These are phyloP conservation scores for Hemicrepidius hirtus DNA, from an alignment of 2,888 invertebrate genomes.

Conservation along the genomic window DNA sequence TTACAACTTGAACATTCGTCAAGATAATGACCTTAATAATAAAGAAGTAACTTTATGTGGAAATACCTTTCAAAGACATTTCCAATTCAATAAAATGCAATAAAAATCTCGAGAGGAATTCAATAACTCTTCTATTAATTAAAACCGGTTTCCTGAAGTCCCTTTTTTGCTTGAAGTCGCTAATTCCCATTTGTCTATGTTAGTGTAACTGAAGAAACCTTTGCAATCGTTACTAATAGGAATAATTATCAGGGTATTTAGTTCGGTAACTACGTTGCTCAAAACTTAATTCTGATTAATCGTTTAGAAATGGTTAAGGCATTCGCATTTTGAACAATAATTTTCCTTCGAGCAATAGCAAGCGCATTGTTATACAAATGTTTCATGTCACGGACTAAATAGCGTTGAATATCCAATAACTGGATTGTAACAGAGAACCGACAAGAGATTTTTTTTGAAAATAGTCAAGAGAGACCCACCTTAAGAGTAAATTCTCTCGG, in stretches of 20 bases:
- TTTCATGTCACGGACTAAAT: constrained; percentile 36
- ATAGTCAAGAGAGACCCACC: constrained; percentile 52
- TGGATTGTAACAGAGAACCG: constrained; percentile 23
- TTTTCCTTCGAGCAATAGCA: not conserved
- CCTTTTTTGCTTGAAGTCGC: not conserved
- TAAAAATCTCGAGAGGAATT: too few species aligned
- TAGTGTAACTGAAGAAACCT: not conserved
- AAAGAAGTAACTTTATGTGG: too few species aligned
- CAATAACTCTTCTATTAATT: too few species aligned
- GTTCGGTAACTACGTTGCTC: not conserved
- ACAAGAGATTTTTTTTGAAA: constrained; percentile 12
- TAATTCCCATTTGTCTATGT: constrained; percentile 3
- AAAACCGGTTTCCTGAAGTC: too few species aligned
- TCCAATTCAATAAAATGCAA: too few species aligned
- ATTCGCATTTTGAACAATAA: constrained; percentile 8
- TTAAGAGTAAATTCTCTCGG: constrained; percentile 51
- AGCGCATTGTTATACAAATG: not conserved
- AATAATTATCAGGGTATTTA: constrained; percentile 5
- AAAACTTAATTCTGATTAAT: constrained; percentile 22
- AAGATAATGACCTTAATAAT: too few species aligned
- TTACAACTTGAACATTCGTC: too few species aligned
- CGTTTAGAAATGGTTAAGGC: not conserved
- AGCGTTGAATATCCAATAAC: constrained; percentile 34
- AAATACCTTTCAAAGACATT: too few species aligned
- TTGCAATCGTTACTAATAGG: not conserved